A percentile compares a stretch with the other conserved stretches of the same genome.
Evolutionary conservation across 2,113 vertebrate species (phyloP).

Genomic region (Anarhynchus alexandrinus): DNA sequence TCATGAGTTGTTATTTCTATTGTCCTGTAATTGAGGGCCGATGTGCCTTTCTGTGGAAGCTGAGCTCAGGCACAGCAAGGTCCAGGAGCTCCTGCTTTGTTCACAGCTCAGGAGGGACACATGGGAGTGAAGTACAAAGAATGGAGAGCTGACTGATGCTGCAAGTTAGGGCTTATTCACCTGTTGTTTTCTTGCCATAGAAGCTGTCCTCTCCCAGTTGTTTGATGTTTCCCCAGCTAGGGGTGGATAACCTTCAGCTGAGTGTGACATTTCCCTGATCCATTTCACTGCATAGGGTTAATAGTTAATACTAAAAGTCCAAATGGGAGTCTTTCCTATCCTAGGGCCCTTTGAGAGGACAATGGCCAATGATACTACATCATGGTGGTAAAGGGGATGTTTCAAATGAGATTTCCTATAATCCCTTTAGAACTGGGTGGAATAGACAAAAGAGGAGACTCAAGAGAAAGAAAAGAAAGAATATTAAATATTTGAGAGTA

Average conservation of each 20-base stretch:
- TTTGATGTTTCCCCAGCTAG: not conserved
- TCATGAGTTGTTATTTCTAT: not conserved
- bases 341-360: not conserved
- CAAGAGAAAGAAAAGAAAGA: not conserved
- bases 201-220: not conserved
- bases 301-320: not conserved
- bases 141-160: not conserved
- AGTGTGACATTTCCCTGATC: not conserved
- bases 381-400: not conserved
- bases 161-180: not conserved
- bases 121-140: not conserved
- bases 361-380: accelerated
- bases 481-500: not conserved
- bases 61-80: not conserved
- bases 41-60: not conserved
- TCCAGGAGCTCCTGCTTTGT: not conserved
- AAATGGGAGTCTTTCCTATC: not conserved
- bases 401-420: not conserved
- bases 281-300: not conserved
- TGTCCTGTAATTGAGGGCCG: not conserved
- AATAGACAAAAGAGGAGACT: not conserved
- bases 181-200: not conserved
- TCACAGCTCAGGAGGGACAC: not conserved
- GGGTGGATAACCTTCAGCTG: not conserved
- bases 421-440: not conserved